Percentiles rank a stretch among this genome's conserved stretches.
Evolutionary conservation across 2,797 vertebrate species (phyloP).

Genomic region (Crocidura indochinensis): DNA sequence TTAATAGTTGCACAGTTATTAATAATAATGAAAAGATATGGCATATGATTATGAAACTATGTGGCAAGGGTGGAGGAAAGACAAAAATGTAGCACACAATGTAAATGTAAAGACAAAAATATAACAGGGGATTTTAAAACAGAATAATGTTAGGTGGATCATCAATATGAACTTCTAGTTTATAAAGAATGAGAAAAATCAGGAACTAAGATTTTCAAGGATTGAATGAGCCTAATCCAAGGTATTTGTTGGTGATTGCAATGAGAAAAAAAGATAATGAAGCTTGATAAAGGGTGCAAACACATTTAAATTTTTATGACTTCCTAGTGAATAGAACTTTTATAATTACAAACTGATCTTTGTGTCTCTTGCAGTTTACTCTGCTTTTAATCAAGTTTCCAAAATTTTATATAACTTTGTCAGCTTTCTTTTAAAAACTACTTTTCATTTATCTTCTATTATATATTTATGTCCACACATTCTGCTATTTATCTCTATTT

Average conservation of each 20-base stretch:
- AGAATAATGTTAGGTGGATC: not conserved
- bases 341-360: not conserved
- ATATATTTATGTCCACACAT: not conserved
- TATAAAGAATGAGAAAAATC: not conserved
- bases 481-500: not conserved
- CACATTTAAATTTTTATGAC: not conserved
- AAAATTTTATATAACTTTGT: slow-evolving; percentile 14
- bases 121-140: not conserved
- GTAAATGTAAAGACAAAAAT: too few species aligned
- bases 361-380: slow-evolving; percentile 14
- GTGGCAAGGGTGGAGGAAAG: not conserved
- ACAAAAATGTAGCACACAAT: too few species aligned
- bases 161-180: not conserved
- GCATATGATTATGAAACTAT: too few species aligned
- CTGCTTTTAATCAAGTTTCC: not conserved
- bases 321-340: not conserved
- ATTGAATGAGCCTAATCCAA: not conserved
- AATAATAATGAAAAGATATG: not conserved
- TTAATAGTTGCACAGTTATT: too few species aligned
- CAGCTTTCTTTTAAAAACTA: not conserved
- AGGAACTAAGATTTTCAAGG: not conserved
- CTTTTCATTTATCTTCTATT: not conserved
- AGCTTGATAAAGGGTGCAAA: not conserved
- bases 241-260: not conserved
- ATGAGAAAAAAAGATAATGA: not conserved